A percentile compares a stretch with the other conserved stretches of the same genome.
Conservation (phyloP, 2,888 invertebrate species). For the Andrena camellia region DNA sequence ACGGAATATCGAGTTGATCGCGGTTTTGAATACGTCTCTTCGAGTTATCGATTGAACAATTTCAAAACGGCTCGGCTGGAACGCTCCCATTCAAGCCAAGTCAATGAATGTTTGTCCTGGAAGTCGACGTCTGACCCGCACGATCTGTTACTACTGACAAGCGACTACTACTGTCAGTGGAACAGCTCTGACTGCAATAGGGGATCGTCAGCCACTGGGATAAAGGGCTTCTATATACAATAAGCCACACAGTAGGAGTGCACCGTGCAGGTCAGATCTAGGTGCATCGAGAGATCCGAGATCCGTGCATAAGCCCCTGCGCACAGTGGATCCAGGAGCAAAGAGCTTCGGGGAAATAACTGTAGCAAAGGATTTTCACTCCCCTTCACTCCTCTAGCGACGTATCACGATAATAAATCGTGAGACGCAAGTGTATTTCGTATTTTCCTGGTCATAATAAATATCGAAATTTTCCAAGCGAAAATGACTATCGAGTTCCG, state of each 20-base stretch:
- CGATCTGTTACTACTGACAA: slow-evolving; percentile 50
- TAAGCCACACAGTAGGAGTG: slow-evolving; percentile 16
- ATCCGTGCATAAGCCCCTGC: background rate
- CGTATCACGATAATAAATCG: slow-evolving; percentile 7
- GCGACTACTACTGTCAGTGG: slow-evolving; percentile 28
- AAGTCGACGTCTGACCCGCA: slow-evolving; percentile 39
- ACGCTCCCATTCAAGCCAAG: slow-evolving; percentile 24
- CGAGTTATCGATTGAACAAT: slow-evolving; percentile 22
- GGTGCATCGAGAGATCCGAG: slow-evolving; percentile 6
- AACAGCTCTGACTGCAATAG: slow-evolving; percentile 31
- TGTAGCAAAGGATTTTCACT: slow-evolving; percentile 4
- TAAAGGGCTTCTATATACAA: slow-evolving; percentile 43
- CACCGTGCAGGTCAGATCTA: background rate
- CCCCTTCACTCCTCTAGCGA: background rate
- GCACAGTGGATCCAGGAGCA: background rate
- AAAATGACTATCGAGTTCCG: slow-evolving; percentile 15
- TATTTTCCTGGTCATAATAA: slow-evolving; percentile 10
- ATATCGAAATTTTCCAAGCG: slow-evolving; percentile 17
- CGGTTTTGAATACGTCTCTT: background rate
- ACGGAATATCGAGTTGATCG: background rate
- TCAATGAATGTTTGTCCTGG: slow-evolving; percentile 31
- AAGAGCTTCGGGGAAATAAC: slow-evolving; percentile 1
- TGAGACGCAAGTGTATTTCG: background rate
- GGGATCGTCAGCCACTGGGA: slow-evolving; percentile 20
- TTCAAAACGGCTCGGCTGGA: slow-evolving; percentile 23